Evolutionary conservation across 92 coral and sea anemone genomes (phyloP), one percentile per base, ranked within the genome.

Genomic region (Phenganax marumi): DNA sequence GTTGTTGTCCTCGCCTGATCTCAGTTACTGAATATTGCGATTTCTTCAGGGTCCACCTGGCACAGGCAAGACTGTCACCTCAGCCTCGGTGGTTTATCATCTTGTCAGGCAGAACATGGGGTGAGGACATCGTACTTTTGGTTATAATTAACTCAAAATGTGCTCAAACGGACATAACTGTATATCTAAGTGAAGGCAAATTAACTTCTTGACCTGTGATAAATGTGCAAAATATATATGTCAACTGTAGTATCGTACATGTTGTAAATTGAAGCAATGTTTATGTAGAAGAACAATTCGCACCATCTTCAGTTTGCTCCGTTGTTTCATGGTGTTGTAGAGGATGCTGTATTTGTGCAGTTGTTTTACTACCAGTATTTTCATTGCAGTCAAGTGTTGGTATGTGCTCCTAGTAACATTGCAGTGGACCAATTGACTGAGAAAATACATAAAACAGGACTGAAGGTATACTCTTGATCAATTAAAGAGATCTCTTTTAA

Each of bases 351-450:
- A 4, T 33, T 33, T 71, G 52, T 16, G 4, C 13, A 23, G 9
- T 25, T 23, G 19, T n/a, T 43, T 11, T 21, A 23, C 50, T 33
- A 1, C 51, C 33, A 0, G 12, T 58, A 6, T 68, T 12, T 80
- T 52, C 81, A 18, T 39, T 81, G 10, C 62, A 96, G 99, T 21
- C 99, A 96, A 91, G 99, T 96, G 50, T 84, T 96, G 57, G 99
- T 96, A 2, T 96, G 99, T 89, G 99, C 99, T 39, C 99, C 99
- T 55, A 96, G 99, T 74, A 96, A 96, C 86, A 96, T 96, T 70
- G 99, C 99, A 13, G 99, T 96, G 24, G 99, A 96, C 82, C 99
- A 96, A 63, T 86, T 96, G 80, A 96, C 99, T 76, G 99, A 96
- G 89, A 96, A 96, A 82, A 96, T 96, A 51, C 99, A 96, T 84